Evolutionary conservation across 2,888 invertebrate species (phyloP), one percentile per base, ranked within the genome.

Genomic region (Clistopyga incitator): DNA sequence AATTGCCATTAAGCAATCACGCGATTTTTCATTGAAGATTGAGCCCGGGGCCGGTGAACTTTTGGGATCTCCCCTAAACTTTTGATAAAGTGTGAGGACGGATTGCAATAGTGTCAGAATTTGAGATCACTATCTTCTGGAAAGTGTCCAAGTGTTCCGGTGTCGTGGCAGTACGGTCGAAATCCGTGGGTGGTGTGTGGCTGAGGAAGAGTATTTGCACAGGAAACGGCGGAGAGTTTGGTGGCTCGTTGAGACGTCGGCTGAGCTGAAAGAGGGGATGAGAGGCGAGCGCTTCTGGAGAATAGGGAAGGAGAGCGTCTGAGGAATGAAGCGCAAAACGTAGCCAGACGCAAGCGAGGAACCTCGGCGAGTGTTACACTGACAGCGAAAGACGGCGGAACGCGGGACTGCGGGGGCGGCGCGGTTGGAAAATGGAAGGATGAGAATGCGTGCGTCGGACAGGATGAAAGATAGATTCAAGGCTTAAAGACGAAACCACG

Each of bases 381-480:
- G n/a, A 38, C 25, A 29, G 13, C 4, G 59, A 29, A 6, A 29
- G 13, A 3, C 42, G 20, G 38, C 2, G 42, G 4, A 2, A 6
- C 8, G 59, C 15, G 15, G n/a, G n/a, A n/a, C n/a, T n/a, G n/a
- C n/a, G n/a, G n/a, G n/a, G n/a, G n/a, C 18, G 23, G 6, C 1
- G 45, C 45, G 15, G 20, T 15, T 13, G 13, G 45, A 45, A 65
- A 64, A 11, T 23, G 45, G 20, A 65, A 65, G 65, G 65, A 64
- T 42, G 64, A 42, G 29, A 20, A 65, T 65, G 45, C 76, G 77
- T 81, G 77, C 71, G 54, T 64, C 25, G 64, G 81, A 81, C 81
- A 71, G 81, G 52, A 81, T 81, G 77, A 81, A 77, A 64, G 64
- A 81, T 81, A 77, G 61, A 77, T 76, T 61, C 64, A 42, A 59